Evolutionary conservation across 2,888 invertebrate species (phyloP), one percentile per base, ranked within the genome.

Genomic region (Sminthurides aquaticus): DNA sequence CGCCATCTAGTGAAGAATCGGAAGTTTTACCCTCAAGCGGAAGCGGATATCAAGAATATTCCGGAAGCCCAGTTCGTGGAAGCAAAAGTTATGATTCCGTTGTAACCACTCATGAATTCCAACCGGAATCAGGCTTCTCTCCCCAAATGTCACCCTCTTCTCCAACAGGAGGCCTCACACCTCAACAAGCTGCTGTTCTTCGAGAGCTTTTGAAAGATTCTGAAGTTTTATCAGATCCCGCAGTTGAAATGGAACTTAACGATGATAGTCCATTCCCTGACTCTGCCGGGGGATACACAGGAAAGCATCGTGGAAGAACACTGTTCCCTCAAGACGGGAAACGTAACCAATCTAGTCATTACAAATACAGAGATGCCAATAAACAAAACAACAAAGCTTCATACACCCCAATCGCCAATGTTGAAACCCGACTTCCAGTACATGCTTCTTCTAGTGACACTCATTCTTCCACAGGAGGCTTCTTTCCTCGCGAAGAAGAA

Each of bases 391-490:
- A 52, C 20, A 8, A 52, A 52, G 5, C 43, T 34, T 34, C 43
- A 5, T 34, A 11, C 15, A 15, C 43, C 43, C 52, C 52, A 8
- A 52, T 52, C 18, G 65, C 54, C 2, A 62, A 62, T 43, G 43
- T 65, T 25, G 60, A 67, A 63, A 68, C 70, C 43, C 63, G 73
- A 34, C 67, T 73, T 58, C 71, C 67, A 11, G 54, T 65, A 11
- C 67, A 71, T 65, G 71, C 71, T 22, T 57, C 64, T 2, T 64
- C 67, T 11, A 43, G 24, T 28, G 62, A 62, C 55, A 60, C 65
- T 54, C 28, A 49, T 22, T 64, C 69, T 3, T 56, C 58, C 22
- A 60, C 63, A 25, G 62, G 65, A 28, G 56, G 67, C 48, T 52
- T 52, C 20, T 52, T 52, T 22, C 52, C 52, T 20, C 52, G 52